Percentiles rank a stretch among this genome's conserved stretches.
Conservation (phyloP, 2,797 vertebrate genomes). For the Micromesistius poutassou region DNA sequence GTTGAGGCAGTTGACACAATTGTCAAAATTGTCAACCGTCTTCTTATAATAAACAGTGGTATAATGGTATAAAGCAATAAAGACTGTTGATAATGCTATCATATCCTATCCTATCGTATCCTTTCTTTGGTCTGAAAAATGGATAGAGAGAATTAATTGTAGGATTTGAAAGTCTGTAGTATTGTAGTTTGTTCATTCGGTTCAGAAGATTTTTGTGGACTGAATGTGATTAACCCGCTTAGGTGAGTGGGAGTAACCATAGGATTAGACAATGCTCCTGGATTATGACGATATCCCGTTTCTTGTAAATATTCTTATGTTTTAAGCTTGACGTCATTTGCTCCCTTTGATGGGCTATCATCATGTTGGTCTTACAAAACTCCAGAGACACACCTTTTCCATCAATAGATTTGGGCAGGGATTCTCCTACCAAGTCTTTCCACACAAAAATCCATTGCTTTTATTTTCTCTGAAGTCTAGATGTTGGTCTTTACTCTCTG, state of each 20-base stretch:
- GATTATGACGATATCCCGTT: slow-evolving; percentile 20
- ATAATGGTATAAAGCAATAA: neutral
- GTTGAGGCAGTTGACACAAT: neutral
- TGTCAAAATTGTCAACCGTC: neutral
- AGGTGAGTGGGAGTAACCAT: slow-evolving; percentile 25
- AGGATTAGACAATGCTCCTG: slow-evolving; percentile 27
- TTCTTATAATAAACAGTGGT: neutral
- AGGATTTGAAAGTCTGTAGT: no score
- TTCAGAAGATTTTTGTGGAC: slow-evolving; percentile 27
- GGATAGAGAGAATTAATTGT: neutral
- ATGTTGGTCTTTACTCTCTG: slow-evolving; percentile 29
- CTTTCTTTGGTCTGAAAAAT: neutral
- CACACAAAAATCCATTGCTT: neutral
- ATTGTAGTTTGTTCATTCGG: slow-evolving; percentile 15
- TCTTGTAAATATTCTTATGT: neutral
- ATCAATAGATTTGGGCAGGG: neutral
- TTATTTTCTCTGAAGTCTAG: neutral
- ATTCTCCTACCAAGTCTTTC: neutral
- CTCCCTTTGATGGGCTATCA: neutral
- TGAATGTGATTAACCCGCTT: slow-evolving; percentile 22
- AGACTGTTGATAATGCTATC: neutral
- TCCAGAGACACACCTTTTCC: neutral
- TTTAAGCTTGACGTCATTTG: neutral
- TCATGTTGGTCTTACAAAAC: neutral
- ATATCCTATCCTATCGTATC: no score